Conservation (phyloP, 2,797 vertebrate genomes). For the Aldrovandia affinis region DNA sequence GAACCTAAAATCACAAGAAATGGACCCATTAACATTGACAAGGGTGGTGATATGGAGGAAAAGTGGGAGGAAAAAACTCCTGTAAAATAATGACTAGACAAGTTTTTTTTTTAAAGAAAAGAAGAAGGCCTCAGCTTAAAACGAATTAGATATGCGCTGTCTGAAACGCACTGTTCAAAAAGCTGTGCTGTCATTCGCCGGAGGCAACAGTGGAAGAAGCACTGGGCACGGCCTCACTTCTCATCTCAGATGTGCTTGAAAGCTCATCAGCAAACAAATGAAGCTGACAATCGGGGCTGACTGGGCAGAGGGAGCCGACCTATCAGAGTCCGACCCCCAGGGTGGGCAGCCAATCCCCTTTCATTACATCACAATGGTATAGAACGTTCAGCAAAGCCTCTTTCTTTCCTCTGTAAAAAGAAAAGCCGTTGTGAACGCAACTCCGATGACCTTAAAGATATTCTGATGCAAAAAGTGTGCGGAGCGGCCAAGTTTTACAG, state of each 20-base stretch:
- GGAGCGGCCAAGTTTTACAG: no score
- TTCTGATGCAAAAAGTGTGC: not conserved
- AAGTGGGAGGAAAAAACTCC: not conserved
- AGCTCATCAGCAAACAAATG: not conserved
- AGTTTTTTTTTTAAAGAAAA: not conserved
- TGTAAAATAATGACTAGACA: constrained; percentile 9
- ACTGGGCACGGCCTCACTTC: not conserved
- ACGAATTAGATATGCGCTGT: not conserved
- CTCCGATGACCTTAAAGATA: not conserved
- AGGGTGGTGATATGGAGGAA: not conserved
- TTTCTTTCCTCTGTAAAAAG: not conserved
- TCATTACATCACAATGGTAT: constrained; percentile 1
- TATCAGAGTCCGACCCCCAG: not conserved
- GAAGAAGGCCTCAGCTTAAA: not conserved
- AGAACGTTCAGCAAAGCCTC: not conserved
- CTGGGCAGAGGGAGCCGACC: not conserved
- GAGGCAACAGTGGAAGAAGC: not conserved
- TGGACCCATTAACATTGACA: not conserved
- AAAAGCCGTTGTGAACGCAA: not conserved
- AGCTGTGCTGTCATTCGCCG: not conserved
- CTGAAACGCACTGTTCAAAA: not conserved
- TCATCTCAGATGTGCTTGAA: not conserved
- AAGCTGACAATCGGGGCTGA: not conserved
- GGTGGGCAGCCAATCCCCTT: not conserved
- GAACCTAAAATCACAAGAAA: constrained; percentile 1